A percentile compares a stretch with the other conserved stretches of the same genome.
These are phyloP conservation scores for Flexamia atlantica DNA, from an alignment of 2,888 invertebrate genomes.

Conservation along the genomic window DNA sequence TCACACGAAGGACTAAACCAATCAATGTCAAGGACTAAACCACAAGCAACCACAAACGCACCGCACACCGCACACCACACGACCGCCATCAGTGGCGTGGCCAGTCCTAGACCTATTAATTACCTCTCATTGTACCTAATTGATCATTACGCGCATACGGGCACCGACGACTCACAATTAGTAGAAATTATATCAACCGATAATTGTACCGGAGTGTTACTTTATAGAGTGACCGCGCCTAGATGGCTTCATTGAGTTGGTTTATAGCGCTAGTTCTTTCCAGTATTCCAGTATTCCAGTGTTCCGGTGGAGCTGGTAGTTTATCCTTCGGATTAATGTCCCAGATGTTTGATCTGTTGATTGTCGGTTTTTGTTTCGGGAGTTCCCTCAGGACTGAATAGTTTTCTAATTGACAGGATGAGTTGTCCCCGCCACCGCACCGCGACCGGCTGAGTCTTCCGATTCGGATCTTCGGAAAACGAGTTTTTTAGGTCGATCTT, in stretches of 20 bases:
- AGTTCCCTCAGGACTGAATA: neutral
- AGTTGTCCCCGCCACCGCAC: neutral
- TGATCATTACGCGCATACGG: conserved; percentile 56
- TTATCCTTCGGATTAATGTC: conserved; percentile 12
- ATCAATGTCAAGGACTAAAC: too few relatives aligned
- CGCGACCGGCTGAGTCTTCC: neutral
- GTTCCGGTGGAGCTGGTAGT: neutral
- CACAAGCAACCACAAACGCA: too few relatives aligned
- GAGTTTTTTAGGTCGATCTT: neutral
- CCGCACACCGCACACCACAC: too few relatives aligned
- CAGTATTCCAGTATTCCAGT: too few relatives aligned
- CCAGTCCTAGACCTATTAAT: conserved; percentile 18
- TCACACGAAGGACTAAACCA: too few relatives aligned
- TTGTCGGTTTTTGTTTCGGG: conserved; percentile 11
- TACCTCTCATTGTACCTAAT: conserved; percentile 47
- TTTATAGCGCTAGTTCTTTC: conserved; percentile 6
- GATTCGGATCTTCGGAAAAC: conserved; percentile 12
- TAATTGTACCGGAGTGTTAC: neutral
- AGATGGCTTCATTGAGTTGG: conserved; percentile 16
- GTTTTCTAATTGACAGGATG: conserved; percentile 45
- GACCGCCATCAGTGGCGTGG: neutral
- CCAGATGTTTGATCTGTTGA: neutral
- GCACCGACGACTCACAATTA: conserved; percentile 23
- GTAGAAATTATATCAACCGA: conserved; percentile 47
- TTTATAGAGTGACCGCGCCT: conserved; percentile 12